Evolutionary conservation across 2,797 vertebrate species (phyloP), one percentile per base, ranked within the genome.

Genomic region (Coilia nasus): DNA sequence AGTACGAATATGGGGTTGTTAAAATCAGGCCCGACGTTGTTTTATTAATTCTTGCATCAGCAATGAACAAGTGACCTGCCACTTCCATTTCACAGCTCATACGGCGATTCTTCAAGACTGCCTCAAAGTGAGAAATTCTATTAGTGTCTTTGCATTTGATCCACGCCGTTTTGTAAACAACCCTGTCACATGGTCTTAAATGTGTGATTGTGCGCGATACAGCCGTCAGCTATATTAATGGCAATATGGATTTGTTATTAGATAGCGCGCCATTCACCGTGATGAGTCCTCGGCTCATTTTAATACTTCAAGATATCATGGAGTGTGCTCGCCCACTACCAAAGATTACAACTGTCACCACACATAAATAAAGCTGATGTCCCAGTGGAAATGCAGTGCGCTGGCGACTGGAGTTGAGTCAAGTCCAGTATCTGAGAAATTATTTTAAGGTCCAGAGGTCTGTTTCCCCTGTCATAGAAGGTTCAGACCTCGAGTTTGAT

Each of bases 31-130:
- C 14, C 28, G 67, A 35, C 31, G 31, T 35, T 15, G 10, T 71
- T 67, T 14, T 31, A 75, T 75, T 75, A 75, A 75, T 75, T 41
- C 67, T 15, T 75, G 67, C 67, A 92, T 91, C 91, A 87, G 90
- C 93, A 88, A 41, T 86, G 85, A 91, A 93, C 90, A 93, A 92
- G 91, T 91, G 91, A 92, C 92, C 91, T 56, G 35, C 50, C 21
- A 28, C 15, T 75, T 75, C 67, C 28, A 35, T 75, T 75, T 75
- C 67, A 75, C 67, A 31, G 67, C 67, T 75, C 12, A 4, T 41
- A 35, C 31, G 28, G 17, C 28, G 67, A 35, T 75, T 75, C 67
- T 35, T 75, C 67, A 35, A 75, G 31, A 75, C 50, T 7, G 67
- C 67, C 67, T 75, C 67, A 41, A 75, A 75, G 67, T 75, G 67